Conservation (phyloP, 2,113 vertebrate species). For the Bostrychus sinensis region DNA sequence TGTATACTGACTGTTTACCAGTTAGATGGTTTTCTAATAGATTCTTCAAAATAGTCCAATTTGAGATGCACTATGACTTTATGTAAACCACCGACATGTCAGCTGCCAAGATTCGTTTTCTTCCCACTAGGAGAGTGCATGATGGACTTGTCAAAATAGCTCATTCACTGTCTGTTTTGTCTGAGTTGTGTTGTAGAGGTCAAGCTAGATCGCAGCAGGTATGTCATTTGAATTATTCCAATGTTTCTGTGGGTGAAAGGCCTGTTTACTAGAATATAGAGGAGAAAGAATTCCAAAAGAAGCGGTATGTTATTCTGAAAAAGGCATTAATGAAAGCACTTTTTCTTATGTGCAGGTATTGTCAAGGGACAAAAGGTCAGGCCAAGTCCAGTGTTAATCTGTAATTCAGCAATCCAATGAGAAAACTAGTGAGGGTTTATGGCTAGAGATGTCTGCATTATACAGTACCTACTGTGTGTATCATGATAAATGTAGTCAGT, state of each 20-base stretch:
- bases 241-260: background rate
- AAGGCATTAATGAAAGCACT: slow-evolving; percentile 4
- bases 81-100: slow-evolving; percentile 31
- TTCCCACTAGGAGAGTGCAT: slow-evolving; percentile 9
- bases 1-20: slow-evolving; percentile 7
- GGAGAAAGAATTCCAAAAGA: background rate
- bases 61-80: background rate
- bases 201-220: slow-evolving; percentile 7
- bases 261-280: background rate
- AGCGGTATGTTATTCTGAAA: background rate
- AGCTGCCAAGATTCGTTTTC: slow-evolving; percentile 25
- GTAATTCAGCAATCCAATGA: background rate
- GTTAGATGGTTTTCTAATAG: slow-evolving; percentile 4
- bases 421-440: background rate
- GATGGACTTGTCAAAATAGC: slow-evolving; percentile 28
- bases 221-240: background rate
- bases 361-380: background rate
- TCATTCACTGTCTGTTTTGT: slow-evolving; percentile 16
- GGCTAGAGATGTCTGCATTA: background rate
- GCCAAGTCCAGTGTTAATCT: background rate
- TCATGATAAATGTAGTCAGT: background rate
- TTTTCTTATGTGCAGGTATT: background rate
- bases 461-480: background rate
- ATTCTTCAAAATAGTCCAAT: background rate
- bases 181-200: slow-evolving; percentile 1